Conservation (phyloP, 1,140 invertebrate genomes). For the Drosophila malerkotliana region DNA sequence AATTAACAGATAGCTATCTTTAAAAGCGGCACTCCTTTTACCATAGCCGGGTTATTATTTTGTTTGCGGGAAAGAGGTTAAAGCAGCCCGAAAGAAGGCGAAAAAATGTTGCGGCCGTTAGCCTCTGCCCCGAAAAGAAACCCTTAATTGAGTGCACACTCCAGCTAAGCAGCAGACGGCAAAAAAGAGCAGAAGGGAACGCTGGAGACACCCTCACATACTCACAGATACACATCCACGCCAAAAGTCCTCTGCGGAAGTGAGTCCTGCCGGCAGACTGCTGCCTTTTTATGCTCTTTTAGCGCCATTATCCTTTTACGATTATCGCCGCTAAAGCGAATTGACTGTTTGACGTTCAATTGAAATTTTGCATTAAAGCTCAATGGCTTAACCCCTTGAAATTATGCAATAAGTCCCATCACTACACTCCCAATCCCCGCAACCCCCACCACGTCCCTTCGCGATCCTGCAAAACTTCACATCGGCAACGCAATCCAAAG, state of each 20-base stretch:
- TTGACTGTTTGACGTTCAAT: constrained; percentile 83
- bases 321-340: constrained; percentile 81
- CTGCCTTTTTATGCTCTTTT: constrained; percentile 78
- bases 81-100: not conserved
- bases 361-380: constrained; percentile 83
- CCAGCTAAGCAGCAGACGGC: constrained; percentile 50
- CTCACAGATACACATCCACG: constrained; percentile 1
- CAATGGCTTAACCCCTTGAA: constrained; percentile 82
- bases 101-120: constrained; percentile 41
- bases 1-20: constrained; percentile 42
- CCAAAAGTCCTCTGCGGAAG: not conserved
- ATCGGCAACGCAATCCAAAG: constrained; percentile 30
- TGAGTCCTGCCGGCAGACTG: constrained; percentile 23
- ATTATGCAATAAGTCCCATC: constrained; percentile 71
- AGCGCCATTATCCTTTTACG: constrained; percentile 81
- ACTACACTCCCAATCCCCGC: not conserved
- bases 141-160: constrained; percentile 81
- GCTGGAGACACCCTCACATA: constrained; percentile 4
- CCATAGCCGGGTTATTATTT: not conserved
- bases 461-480: constrained; percentile 21
- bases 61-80: not conserved
- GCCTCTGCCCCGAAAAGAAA: constrained; percentile 53
- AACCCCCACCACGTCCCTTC: not conserved
- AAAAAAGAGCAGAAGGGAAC: constrained; percentile 2
- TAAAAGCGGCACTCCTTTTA: not conserved